Base-by-base conservation (phyloP, 2,888 invertebrate genomes). In the Mesorhabditis belari region DNA sequence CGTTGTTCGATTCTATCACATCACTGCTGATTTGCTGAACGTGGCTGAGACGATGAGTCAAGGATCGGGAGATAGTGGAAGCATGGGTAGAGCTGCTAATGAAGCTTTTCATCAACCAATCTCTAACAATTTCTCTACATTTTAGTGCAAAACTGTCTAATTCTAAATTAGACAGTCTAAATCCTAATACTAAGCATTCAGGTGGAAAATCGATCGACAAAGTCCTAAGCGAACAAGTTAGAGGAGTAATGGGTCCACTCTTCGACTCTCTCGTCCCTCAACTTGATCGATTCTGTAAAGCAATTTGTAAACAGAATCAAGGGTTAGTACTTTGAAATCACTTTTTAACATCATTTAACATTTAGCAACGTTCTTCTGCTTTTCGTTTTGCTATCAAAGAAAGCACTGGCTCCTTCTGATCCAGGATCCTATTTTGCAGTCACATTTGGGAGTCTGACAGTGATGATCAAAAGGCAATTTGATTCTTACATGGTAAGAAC, bases 331-430 rank as follows among this genome's bases (percentile, higher is more conserved):
- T 52, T 26, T 6, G 25, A 21, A 21, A 21, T 50, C 23, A 29
- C 27, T 50, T 25, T 12, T 9, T 25, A 27, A n/a, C 9, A 62
- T 25, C 61, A 58, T 71, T 28, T 81, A 83, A 61, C 79, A 77
- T 81, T 29, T 77, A 93, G 92, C 83, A 92, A 92, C 81, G 92
- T 91, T 58, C 90, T 95, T 87, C 91, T 92, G 74, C 90, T 93
- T 65, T 85, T 95, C 79, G 94, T 94, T 17, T 87, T 90, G 71
- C 86, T 93, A 77, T 91, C 91, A 69, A 89, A 91, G 79, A 93
- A 95, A 81, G 68, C 71, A 1, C 57, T 74, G 28, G 54, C 90
- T 27, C 89, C 90, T 0, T 88, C 91, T 83, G 89, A 90, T 81
- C 86, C 89, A 56, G 90, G 90, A 62, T 90, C 90, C 28, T 92